Conservation (phyloP, 1,140 invertebrate genomes). For the Scaptomyza graminum region DNA sequence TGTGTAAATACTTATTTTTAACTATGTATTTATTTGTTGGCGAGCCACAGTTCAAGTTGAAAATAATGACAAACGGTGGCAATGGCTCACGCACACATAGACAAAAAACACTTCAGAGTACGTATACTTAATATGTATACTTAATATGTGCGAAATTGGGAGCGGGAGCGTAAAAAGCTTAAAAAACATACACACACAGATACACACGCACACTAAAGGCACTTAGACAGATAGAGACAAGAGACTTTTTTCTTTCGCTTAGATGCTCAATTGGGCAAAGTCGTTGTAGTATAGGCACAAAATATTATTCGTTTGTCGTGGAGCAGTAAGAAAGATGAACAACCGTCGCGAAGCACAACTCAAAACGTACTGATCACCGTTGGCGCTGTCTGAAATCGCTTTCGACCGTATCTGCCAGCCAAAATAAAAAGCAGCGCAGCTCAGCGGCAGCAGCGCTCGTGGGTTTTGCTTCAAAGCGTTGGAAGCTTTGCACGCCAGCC, state of each 20-base stretch:
- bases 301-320: constrained; percentile 41
- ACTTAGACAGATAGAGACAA: constrained; percentile 39
- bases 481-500: constrained; percentile 33
- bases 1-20: constrained; percentile 82
- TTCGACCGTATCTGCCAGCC: constrained; percentile 72
- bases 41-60: constrained; percentile 70
- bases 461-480: constrained; percentile 33
- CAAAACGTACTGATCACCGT: constrained; percentile 80
- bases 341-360: constrained; percentile 83
- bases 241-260: constrained; percentile 40
- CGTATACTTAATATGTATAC: too few relatives aligned
- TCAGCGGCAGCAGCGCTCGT: constrained; percentile 34
- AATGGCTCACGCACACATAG: constrained; percentile 34
- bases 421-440: constrained; percentile 43
- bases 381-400: constrained; percentile 70
- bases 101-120: constrained; percentile 7
- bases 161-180: constrained; percentile 59
- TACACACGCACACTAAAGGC: constrained; percentile 10
- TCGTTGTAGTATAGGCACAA: constrained; percentile 35
- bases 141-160: constrained; percentile 16
- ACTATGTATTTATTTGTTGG: constrained; percentile 54
- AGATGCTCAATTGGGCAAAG: constrained; percentile 57
- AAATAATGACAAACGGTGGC: constrained; percentile 47
- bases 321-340: constrained; percentile 66
- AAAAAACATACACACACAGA: constrained; percentile 47